Percentiles rank a stretch among this genome's conserved stretches.
phyloP scores from a whole-genome alignment of 2,888 invertebrate genomes.

The Drosophila formosana region DNA sequence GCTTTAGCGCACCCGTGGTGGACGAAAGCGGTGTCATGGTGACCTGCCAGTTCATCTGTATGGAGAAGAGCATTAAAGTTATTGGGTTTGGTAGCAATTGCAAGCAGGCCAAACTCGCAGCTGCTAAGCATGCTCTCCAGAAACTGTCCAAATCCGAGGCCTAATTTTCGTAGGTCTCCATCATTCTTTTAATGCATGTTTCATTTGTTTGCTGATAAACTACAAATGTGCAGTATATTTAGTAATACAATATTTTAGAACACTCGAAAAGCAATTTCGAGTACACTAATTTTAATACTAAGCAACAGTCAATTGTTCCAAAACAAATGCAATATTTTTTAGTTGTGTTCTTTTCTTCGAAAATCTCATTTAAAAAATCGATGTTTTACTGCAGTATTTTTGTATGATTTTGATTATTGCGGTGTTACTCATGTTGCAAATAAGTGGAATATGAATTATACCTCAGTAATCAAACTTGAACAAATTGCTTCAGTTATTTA shows the following conservation, averaged over 20 bases:
- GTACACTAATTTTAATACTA: background rate
- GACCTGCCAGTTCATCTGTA: constrained; percentile 87
- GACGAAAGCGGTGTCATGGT: constrained; percentile 86
- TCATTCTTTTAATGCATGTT: background rate
- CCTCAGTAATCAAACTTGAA: background rate
- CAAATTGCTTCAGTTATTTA: constrained; percentile 8
- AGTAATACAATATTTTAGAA: too few species aligned
- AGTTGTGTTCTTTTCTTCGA: too few species aligned
- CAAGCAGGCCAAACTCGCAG: constrained; percentile 90
- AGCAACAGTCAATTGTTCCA: background rate
- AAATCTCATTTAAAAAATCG: too few species aligned
- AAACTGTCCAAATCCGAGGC: constrained; percentile 65
- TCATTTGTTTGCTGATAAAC: too few species aligned
- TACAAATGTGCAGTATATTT: background rate
- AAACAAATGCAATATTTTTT: too few species aligned
- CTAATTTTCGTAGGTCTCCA: constrained; percentile 8
- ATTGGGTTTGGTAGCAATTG: constrained; percentile 91
- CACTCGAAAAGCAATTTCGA: too few species aligned
- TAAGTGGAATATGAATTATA: background rate
- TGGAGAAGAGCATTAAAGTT: constrained; percentile 87
- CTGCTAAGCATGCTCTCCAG: constrained; percentile 91
- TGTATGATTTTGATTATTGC: constrained; percentile 8
- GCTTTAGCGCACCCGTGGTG: constrained; percentile 86
- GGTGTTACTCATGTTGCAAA: background rate
- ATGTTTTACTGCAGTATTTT: background rate